Evolutionary conservation across 2,888 invertebrate genomes (phyloP), one percentile per base, ranked within the genome.

Genomic region (Limnephilus lunatus): DNA sequence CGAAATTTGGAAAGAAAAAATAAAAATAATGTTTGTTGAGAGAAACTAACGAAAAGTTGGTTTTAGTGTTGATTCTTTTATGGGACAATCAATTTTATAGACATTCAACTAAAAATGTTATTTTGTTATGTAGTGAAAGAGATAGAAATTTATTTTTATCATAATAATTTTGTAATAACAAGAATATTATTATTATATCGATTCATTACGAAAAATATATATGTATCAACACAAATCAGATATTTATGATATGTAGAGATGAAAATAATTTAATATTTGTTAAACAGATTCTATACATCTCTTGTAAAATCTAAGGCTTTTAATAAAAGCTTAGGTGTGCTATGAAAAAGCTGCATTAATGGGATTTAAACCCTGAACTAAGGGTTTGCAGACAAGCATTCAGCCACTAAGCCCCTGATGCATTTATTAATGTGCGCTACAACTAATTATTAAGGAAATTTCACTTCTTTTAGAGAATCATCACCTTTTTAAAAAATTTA

Each of bases 31-130:
- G n/a, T 68, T 68, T n/a, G 68, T 25, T n/a, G 68, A 68, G 68
- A 68, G 68, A 68, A 68, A 68, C 68, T 68, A 68, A 53, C 19
- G 53, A 19, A 53, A 19, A 5, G 19, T 5, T 5, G 19, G 19
- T 53, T 53, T 53, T 68, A n/a, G n/a, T 68, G 68, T 1, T 68
- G 68, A 68, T 68, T 68, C 9, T 68, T 68, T 68, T 68, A n/a
- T 68, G 68, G 68, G 68, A 68, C 68, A 68, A 68, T 68, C 68
- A 68, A 68, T 68, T 68, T 68, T 68, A 68, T 68, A 68, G 68
- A n/a, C n/a, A 68, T 68, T n/a, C n/a, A n/a, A n/a, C n/a, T 25
- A n/a, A 68, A 68, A 2, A 68, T 68, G 68, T 68, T 68, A 68
- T 68, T 68, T 68, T 68, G 68, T 68, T 68, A 9, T 25, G 25